Conservation (phyloP, 2,797 vertebrate species). For the Apogon hyalosoma region DNA sequence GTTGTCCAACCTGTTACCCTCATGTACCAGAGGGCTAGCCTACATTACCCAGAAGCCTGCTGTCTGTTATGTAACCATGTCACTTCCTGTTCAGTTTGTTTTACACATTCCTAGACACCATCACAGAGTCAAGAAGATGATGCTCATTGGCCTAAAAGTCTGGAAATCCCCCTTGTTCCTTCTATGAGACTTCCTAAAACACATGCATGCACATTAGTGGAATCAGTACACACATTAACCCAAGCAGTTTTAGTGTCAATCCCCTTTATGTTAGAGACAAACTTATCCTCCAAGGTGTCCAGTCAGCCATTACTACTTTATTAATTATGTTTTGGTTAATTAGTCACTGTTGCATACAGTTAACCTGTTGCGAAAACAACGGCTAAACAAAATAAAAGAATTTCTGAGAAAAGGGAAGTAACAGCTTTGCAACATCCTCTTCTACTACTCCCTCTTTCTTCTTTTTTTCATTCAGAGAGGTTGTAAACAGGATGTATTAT, state of each 20-base stretch:
- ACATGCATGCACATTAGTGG: constrained; percentile 15
- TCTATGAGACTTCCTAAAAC: constrained; percentile 42
- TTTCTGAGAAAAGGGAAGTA: constrained; percentile 52
- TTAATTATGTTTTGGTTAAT: constrained; percentile 3
- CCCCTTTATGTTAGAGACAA: not conserved
- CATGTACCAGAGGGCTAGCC: constrained; percentile 46
- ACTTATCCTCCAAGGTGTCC: constrained; percentile 7
- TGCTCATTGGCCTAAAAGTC: constrained; percentile 68
- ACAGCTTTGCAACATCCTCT: constrained; percentile 34
- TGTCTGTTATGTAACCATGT: constrained; percentile 63
- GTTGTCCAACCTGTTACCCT: constrained; percentile 40
- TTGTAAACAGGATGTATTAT: constrained; percentile 70
- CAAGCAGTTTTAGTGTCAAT: constrained; percentile 14
- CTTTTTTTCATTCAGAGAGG: constrained; percentile 48
- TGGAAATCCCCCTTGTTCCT: constrained; percentile 71
- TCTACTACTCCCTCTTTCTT: constrained; percentile 36
- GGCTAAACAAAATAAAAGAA: not conserved
- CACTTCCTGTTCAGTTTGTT: constrained; percentile 78
- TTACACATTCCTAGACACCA: constrained; percentile 77
- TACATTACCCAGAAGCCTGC: constrained; percentile 76
- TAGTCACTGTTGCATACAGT: constrained; percentile 13
- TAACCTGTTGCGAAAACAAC: constrained; percentile 59
- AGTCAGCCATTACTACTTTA: constrained; percentile 8
- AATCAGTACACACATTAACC: constrained; percentile 29
- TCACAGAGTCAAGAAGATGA: constrained; percentile 63